Evolutionary conservation across 2,888 invertebrate genomes (phyloP), one percentile per base, ranked within the genome.

Genomic region (Athetis lepigone): DNA sequence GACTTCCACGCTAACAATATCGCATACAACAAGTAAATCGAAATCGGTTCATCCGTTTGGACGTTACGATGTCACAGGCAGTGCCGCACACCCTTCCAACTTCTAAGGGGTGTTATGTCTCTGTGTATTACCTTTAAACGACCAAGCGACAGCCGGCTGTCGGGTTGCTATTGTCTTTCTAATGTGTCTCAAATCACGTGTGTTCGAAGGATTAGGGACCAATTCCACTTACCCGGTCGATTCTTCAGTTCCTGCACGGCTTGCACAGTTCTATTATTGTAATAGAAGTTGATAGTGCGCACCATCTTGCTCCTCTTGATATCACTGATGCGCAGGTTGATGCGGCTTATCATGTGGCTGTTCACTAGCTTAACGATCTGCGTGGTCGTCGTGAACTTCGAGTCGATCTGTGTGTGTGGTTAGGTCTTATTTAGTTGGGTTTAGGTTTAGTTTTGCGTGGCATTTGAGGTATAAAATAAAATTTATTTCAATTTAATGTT

Each of bases 231-330:
- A 96, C 96, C 96, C 11, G 99, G 98, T 82, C 98, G 98, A 89
- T 99, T 99, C 93, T 99, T 99, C 40, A 99, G 95, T 88, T 99
- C 99, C 21, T 99, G 99, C 4, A 99, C 99, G 0, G 99, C 99
- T 88, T 99, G 99, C 0, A 99, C 99, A 51, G 97, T 97, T 58
- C 99, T 96, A 90, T 99, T 99, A 90, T 99, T 99, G 95, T 99
- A 99, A 92, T 98, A 99, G 81, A 99, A 98, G 91, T 98, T 98
- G 85, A 99, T 97, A 1, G 98, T 98, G 69, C 98, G 96, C 59
- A 99, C 99, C 99, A 99, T 99, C 95, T 99, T 99, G 59, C 98
- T 98, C 67, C 99, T 96, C 90, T 99, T 99, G 74, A 99, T 96
- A 90, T 99, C 99, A 8, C 98, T 98, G 84, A 99, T 98, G 60